Conservation (phyloP, 2,888 invertebrate species). For the Tenthredo distinguenda region DNA sequence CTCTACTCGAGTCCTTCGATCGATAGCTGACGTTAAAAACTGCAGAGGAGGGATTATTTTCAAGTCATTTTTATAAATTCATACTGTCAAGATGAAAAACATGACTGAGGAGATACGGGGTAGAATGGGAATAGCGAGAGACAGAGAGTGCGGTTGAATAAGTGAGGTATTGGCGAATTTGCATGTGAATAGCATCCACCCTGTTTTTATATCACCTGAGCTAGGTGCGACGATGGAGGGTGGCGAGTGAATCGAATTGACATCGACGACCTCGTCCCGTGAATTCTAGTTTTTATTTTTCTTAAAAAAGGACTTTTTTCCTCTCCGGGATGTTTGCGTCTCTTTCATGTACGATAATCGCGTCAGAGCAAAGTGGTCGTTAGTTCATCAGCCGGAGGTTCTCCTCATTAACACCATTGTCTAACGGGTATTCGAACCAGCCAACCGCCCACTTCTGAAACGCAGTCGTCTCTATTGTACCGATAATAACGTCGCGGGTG, state of each 20-base stretch:
- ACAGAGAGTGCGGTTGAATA: constrained; percentile 52
- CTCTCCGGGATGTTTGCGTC: neutral
- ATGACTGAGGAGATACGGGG: constrained; percentile 53
- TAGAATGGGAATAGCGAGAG: constrained; percentile 52
- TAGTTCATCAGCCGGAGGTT: constrained; percentile 59
- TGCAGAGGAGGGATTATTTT: constrained; percentile 53
- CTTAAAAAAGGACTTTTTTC: neutral
- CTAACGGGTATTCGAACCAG: constrained; percentile 52
- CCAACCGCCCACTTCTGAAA: constrained; percentile 22
- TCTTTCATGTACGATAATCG: constrained; percentile 9
- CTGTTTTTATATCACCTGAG: constrained; percentile 36
- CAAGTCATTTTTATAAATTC: constrained; percentile 41
- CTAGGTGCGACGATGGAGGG: neutral
- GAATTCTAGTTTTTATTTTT: neutral
- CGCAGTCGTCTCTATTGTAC: constrained; percentile 57
- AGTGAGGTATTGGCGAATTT: constrained; percentile 55
- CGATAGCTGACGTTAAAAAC: constrained; percentile 65
- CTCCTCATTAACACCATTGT: constrained; percentile 62
- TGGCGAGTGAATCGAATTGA: constrained; percentile 24
- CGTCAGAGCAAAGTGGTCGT: constrained; percentile 51
- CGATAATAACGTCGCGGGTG: constrained; percentile 63
- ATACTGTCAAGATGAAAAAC: constrained; percentile 46
- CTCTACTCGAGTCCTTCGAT: constrained; percentile 57
- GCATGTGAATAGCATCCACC: constrained; percentile 51
- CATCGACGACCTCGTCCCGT: constrained; percentile 14